Evolutionary conservation across 2,888 invertebrate genomes (phyloP).

Genomic region (Tipula confusa): DNA sequence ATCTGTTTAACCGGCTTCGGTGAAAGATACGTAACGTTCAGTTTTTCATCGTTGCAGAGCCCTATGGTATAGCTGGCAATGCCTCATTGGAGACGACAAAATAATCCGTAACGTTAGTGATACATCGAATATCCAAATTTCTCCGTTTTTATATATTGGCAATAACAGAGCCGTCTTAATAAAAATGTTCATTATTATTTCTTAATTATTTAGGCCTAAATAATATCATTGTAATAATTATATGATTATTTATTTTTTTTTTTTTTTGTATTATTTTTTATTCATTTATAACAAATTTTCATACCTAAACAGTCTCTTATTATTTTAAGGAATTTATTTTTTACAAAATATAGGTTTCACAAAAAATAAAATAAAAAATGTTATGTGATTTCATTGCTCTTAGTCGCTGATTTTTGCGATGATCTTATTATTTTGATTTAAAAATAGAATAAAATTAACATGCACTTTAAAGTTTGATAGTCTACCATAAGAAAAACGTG

Average conservation of each 20-base stretch:
- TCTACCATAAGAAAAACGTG: background rate
- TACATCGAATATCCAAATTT: no score
- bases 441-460: background rate
- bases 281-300: background rate
- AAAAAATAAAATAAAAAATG: conserved; percentile 20
- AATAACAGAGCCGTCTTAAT: no score
- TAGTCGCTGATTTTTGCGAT: background rate
- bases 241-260: background rate
- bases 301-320: conserved; percentile 25
- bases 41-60: no score
- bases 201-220: conserved; percentile 20
- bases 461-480: background rate
- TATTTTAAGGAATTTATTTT: conserved; percentile 12
- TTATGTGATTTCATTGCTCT: conserved; percentile 20
- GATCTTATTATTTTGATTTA: background rate
- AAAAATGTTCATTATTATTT: conserved; percentile 20
- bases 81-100: no score
- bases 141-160: no score
- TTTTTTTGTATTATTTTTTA: conserved; percentile 3
- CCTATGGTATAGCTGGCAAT: no score
- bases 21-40: no score
- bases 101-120: no score
- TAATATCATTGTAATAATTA: conserved; percentile 12
- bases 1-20: no score
- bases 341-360: background rate